Evolutionary conservation across 1,140 invertebrate genomes (phyloP).

Genomic region (Musca domestica): DNA sequence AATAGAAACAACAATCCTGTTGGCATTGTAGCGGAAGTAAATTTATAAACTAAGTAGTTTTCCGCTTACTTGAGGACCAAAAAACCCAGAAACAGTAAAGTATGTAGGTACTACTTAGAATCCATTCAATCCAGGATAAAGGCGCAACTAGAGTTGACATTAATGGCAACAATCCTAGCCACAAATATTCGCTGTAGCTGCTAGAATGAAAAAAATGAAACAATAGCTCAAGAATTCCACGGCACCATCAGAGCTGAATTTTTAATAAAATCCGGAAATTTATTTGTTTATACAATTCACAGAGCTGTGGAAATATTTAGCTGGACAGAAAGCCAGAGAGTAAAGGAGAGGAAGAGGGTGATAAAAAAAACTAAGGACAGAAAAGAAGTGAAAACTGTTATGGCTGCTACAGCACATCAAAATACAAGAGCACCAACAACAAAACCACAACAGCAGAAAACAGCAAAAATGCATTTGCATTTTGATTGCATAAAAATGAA

Average conservation of each 20-base stretch:
- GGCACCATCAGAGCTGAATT: neutral
- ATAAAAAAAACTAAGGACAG: neutral
- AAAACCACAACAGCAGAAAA: conserved; percentile 9
- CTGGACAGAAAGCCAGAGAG: neutral
- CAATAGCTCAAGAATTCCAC: neutral
- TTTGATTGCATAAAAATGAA: neutral
- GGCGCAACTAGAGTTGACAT: conserved; percentile 10
- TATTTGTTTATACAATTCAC: conserved; percentile 12
- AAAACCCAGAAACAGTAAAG: no score
- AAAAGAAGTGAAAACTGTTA: neutral
- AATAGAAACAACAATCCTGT: neutral
- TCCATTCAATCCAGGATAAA: neutral
- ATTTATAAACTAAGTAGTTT: conserved; percentile 18
- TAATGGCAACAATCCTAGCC: neutral
- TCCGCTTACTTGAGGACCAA: neutral
- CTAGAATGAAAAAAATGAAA: neutral
- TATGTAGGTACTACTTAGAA: no score
- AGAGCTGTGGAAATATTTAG: no score
- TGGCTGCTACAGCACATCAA: neutral
- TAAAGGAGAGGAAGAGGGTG: neutral
- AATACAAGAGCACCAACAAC: neutral
- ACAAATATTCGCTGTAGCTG: neutral
- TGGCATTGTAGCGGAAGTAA: conserved; percentile 18
- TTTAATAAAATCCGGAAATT: conserved; percentile 19
- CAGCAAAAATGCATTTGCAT: conserved; percentile 21